Evolutionary conservation across 2,888 invertebrate species (phyloP).

Genomic region (Pimpla rufipes): DNA sequence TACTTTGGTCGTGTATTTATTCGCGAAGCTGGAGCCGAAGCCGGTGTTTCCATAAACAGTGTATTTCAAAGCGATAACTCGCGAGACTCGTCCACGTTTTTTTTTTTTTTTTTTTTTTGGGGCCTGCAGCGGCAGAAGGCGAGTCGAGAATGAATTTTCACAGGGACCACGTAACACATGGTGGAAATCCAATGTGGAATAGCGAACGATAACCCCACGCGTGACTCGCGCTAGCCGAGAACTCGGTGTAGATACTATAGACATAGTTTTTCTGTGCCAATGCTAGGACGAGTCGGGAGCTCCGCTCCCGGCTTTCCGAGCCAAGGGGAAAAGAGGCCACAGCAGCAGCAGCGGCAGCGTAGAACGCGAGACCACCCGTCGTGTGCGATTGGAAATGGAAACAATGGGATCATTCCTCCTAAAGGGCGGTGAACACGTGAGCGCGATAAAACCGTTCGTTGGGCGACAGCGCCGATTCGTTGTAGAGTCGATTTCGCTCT

Average conservation of each 20-base stretch:
- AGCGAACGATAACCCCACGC: slow-evolving; percentile 51
- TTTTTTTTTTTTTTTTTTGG: neutral
- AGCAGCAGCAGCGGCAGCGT: slow-evolving; percentile 20
- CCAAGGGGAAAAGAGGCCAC: slow-evolving; percentile 29
- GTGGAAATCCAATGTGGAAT: slow-evolving; percentile 49
- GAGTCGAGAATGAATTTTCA: slow-evolving; percentile 33
- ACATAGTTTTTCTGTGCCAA: slow-evolving; percentile 34
- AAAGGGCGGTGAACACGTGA: slow-evolving; percentile 69
- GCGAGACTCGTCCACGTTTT: neutral
- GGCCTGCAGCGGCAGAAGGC: neutral
- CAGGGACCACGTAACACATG: slow-evolving; percentile 21
- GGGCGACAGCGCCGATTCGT: slow-evolving; percentile 58
- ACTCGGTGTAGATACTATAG: slow-evolving; percentile 18
- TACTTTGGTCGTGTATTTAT: neutral
- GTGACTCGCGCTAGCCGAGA: slow-evolving; percentile 23
- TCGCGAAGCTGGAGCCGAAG: neutral
- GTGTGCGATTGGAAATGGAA: slow-evolving; percentile 72
- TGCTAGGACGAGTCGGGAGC: slow-evolving; percentile 27
- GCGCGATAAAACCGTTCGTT: slow-evolving; percentile 73
- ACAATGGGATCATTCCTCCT: slow-evolving; percentile 72
- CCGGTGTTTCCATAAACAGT: neutral
- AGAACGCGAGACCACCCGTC: slow-evolving; percentile 66
- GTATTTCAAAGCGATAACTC: slow-evolving; percentile 26
- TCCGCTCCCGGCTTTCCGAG: slow-evolving; percentile 23
- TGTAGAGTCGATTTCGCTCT: slow-evolving; percentile 52